Percentiles rank a stretch among this genome's conserved stretches.
phyloP scores from a whole-genome alignment of 2,797 vertebrate genomes.

The Vespertilio murinus region DNA sequence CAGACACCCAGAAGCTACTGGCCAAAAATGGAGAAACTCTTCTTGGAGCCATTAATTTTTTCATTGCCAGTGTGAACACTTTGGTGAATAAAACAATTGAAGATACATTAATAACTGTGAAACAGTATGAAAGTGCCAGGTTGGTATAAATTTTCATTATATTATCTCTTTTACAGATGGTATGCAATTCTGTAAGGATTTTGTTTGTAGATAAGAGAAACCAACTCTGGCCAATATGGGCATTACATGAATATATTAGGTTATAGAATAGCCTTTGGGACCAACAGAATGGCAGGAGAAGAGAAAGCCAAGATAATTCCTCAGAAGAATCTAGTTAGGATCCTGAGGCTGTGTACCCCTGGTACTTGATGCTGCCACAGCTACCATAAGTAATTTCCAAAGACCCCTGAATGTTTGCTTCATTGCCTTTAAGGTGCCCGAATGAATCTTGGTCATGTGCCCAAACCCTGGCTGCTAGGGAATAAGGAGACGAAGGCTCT shows the following conservation, averaged over 20 bases:
- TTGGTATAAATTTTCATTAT: constrained; percentile 77
- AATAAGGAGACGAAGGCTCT: not conserved
- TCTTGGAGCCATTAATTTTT: constrained; percentile 96
- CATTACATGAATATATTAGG: not conserved
- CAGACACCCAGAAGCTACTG: constrained; percentile 97
- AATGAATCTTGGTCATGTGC: not conserved
- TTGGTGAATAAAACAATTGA: constrained; percentile 99
- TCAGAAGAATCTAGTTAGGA: not conserved
- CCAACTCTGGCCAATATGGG: not conserved
- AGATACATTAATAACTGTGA: constrained; percentile 97
- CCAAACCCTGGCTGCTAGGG: not conserved
- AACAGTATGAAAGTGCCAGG: constrained; percentile 97
- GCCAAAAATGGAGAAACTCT: constrained; percentile 98
- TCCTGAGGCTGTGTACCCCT: not conserved
- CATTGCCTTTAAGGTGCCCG: not conserved
- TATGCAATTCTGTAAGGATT: not conserved
- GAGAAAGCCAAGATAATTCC: not conserved
- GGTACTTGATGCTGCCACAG: not conserved
- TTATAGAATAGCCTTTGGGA: not conserved
- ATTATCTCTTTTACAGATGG: constrained; percentile 21
- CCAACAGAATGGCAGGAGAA: not conserved
- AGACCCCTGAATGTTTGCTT: not conserved
- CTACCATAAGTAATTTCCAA: not conserved
- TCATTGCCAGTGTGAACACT: constrained; percentile 96
- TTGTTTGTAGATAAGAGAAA: constrained; percentile 34